Evolutionary conservation across 2,888 invertebrate genomes (phyloP).

Genomic region (Cheilosia impressa): DNA sequence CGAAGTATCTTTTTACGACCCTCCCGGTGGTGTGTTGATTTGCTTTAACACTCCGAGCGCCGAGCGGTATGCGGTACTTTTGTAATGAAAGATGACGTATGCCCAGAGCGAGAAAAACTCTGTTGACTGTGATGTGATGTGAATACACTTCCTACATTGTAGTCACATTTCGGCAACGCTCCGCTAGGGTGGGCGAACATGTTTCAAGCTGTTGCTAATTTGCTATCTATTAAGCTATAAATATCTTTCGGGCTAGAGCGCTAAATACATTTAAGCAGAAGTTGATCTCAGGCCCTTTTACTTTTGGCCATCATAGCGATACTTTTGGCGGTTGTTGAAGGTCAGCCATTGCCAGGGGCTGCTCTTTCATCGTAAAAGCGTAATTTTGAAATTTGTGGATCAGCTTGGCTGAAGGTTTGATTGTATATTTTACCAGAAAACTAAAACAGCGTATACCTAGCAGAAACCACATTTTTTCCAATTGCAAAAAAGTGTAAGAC

Average conservation of each 20-base stretch:
- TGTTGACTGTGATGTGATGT: slow-evolving; percentile 33
- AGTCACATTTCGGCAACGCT: slow-evolving; percentile 5
- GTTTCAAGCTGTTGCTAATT: slow-evolving; percentile 28
- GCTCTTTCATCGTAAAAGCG: too few species aligned
- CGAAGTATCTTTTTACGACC: neutral
- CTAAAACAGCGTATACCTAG: too few species aligned
- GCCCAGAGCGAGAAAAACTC: neutral
- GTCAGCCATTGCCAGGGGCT: too few species aligned
- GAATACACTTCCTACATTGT: slow-evolving; percentile 4
- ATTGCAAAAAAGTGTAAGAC: too few species aligned
- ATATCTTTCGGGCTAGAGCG: neutral
- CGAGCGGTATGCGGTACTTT: slow-evolving; percentile 34
- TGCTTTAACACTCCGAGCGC: slow-evolving; percentile 28
- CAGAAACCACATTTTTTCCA: too few species aligned
- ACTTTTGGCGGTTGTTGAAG: too few species aligned
- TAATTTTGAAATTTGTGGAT: too few species aligned
- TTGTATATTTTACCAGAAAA: too few species aligned
- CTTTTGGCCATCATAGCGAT: too few species aligned
- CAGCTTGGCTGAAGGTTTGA: too few species aligned
- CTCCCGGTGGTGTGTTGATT: slow-evolving; percentile 29
- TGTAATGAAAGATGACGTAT: slow-evolving; percentile 46
- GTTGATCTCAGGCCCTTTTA: too few species aligned
- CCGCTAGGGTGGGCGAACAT: neutral
- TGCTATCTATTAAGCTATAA: neutral
- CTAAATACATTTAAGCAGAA: neutral